Conservation (phyloP, 2,113 vertebrate genomes). For the Oryctolagus cuniculus region mOryCun1.1 NC_091441.1:110544001-110544500, state of each 20-base stretch:
- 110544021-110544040: background rate
- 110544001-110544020: background rate
- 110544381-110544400: background rate
- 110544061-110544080: conserved; percentile 37
- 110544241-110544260: background rate
- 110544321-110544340: background rate
- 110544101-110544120: conserved; percentile 66
- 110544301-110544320: background rate
- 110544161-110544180: conserved; percentile 49
- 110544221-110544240: conserved; percentile 55
- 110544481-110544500: too few relatives aligned
- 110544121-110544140: conserved; percentile 71
- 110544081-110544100: conserved; percentile 54
- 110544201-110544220: conserved; percentile 58
- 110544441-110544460: background rate
- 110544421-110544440: background rate
- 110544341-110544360: background rate
- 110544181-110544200: conserved; percentile 44
- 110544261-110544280: background rate
- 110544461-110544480: background rate
- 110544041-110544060: conserved; percentile 7
- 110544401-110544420: background rate
- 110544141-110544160: conserved; percentile 53
- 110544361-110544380: background rate
- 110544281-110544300: background rate